Conservation (phyloP, 2,797 vertebrate genomes). For the Pseudotriccus pelzelni region DNA sequence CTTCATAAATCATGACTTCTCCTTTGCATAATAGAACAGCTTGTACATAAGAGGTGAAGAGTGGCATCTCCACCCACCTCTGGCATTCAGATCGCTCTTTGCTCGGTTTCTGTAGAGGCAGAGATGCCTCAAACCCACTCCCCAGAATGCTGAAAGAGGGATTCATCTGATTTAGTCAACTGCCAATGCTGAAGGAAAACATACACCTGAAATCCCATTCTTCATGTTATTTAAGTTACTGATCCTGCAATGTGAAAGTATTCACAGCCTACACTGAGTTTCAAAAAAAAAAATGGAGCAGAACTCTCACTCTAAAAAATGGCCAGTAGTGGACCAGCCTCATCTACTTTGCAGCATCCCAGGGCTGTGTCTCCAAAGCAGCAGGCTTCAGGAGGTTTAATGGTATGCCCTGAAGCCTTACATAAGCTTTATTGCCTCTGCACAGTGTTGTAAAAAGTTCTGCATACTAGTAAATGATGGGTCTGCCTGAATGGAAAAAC, state of each 20-base stretch:
- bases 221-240: not conserved
- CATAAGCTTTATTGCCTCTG: not conserved
- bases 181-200: not conserved
- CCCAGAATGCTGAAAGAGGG: not conserved
- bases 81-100: fast-evolving
- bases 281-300: not conserved
- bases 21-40: not conserved
- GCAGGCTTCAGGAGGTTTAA: not conserved
- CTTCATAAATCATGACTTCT: not conserved
- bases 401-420: not conserved
- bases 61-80: not conserved
- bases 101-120: fast-evolving
- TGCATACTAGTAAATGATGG: fast-evolving
- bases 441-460: not conserved
- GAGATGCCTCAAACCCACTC: not conserved
- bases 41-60: not conserved
- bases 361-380: not conserved
- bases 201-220: not conserved
- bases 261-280: not conserved
- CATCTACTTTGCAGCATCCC: not conserved
- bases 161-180: not conserved
- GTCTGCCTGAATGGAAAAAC: not conserved
- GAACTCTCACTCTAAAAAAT: not conserved
- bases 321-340: not conserved
- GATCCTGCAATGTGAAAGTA: not conserved